Conservation (phyloP, 2,113 vertebrate species). For the Pavo muticus region DNA sequence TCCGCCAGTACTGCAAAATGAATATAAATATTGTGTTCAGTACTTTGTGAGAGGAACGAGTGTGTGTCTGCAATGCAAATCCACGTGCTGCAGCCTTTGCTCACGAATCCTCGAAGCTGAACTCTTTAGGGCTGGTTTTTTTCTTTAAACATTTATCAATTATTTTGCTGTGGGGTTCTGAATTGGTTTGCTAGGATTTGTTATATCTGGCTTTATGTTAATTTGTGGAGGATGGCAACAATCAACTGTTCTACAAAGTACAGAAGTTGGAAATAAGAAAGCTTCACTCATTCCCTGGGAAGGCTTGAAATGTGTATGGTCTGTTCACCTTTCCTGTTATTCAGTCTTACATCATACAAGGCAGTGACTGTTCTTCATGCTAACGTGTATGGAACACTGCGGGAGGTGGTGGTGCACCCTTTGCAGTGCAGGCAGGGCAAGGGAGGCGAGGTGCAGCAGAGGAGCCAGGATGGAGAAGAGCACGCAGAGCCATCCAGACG, state of each 20-base stretch:
- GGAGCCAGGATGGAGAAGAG: not conserved
- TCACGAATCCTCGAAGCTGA: not conserved
- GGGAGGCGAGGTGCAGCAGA: not conserved
- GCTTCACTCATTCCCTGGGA: not conserved
- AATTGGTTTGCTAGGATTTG: not conserved
- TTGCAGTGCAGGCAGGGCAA: no score
- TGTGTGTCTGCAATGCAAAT: not conserved
- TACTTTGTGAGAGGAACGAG: not conserved
- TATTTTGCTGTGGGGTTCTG: not conserved
- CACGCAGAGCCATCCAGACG: not conserved
- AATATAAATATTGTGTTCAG: not conserved
- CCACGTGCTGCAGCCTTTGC: not conserved
- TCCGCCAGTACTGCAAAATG: not conserved
- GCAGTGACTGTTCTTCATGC: not conserved
- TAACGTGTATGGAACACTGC: fast-evolving
- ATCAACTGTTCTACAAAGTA: not conserved
- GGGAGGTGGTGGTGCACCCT: not conserved
- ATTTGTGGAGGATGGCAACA: not conserved
- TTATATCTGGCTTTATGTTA: not conserved
- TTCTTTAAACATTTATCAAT: not conserved
- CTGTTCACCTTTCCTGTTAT: not conserved
- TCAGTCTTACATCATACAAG: not conserved
- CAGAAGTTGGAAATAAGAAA: not conserved
- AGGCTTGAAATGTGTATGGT: fast-evolving
- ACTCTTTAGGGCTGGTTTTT: not conserved